These are phyloP conservation scores for Rhipidura dahli DNA, from an alignment of 2,113 vertebrate species.

Conservation along the genomic window DNA sequence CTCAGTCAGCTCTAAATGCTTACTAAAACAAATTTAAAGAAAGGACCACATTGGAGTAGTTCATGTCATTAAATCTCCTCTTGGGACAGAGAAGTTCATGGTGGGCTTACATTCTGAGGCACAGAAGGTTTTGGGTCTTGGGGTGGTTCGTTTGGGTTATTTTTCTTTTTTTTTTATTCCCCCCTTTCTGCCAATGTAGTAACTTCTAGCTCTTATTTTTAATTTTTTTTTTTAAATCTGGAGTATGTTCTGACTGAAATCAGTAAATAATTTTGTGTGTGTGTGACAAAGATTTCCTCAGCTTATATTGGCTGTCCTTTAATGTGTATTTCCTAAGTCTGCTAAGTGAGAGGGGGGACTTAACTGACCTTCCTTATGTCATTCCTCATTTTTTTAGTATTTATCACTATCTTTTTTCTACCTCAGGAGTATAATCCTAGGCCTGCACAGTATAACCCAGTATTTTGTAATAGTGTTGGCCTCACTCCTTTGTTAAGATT, in stretches of 20 bases:
- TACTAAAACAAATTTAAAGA: neutral
- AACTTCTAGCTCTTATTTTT: neutral
- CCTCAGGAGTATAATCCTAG: neutral
- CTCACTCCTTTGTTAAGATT: neutral
- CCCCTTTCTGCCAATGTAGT: neutral
- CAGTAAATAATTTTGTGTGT: neutral
- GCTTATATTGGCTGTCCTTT: neutral
- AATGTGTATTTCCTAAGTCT: neutral
- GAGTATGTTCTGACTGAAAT: neutral
- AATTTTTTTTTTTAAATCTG: neutral
- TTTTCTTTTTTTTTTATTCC: neutral
- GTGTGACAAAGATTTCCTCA: neutral
- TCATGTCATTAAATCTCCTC: neutral
- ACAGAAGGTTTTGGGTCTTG: neutral
- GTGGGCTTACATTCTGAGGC: neutral
- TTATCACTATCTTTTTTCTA: neutral
- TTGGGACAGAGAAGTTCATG: neutral
- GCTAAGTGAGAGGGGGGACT: neutral
- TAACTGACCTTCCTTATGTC: neutral
- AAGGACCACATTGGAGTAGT: neutral
- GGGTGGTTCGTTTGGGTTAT: neutral
- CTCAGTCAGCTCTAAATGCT: neutral
- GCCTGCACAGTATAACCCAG: neutral
- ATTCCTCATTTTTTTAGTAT: neutral
- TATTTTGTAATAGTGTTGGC: neutral